Base-by-base conservation (phyloP, 2,888 invertebrate genomes). In the Anaspis maculata region DNA sequence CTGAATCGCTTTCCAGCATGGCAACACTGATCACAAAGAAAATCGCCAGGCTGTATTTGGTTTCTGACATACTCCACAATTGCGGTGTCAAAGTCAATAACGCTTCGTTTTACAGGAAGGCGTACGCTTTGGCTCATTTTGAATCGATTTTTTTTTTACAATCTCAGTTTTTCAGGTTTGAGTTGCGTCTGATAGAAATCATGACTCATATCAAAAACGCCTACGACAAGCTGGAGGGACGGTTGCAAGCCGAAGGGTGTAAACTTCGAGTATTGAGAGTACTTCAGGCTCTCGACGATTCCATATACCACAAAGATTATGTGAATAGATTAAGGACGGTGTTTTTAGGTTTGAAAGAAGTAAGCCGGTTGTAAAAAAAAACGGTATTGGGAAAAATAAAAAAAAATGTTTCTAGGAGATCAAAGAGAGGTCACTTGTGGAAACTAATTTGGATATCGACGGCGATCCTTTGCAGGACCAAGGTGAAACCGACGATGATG, bases 271-370 rank as follows among this genome's bases (percentile, higher is more conserved):
- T 96, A 16, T 79, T 91, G 61, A 77, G 85, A 54, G 85, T 90
- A 50, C 79, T 97, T 61, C 80, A 89, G 56, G 91, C 95, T 2
- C 97, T 98, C 96, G 95, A 96, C 63, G 97, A 98, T 61, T 92
- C 92, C 83, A 81, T 98, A 39, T 98, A 97, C 69, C 88, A 96
- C 1, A 84, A 86, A 36, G 94, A 96, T 46, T 88, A 87, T 64
- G 72, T 99, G 41, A 77, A 84, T 41, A 83, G 79, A 57, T 68
- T 95, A 39, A 90, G 94, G 61, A 88, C 91, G 56, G 76, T 86
- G 7, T 97, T 99, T 65, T 70, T 95, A 2, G 98, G 98, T 3
- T 68, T 88, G 22, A 70, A 57, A 37, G 68, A 54, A 22, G 54
- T n/a, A n/a, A n/a, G n/a, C n/a, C n/a, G n/a, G n/a, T n/a, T n/a